Evolutionary conservation across 2,113 vertebrate genomes (phyloP).

Genomic region (Megaptera novaeangliae): DNA sequence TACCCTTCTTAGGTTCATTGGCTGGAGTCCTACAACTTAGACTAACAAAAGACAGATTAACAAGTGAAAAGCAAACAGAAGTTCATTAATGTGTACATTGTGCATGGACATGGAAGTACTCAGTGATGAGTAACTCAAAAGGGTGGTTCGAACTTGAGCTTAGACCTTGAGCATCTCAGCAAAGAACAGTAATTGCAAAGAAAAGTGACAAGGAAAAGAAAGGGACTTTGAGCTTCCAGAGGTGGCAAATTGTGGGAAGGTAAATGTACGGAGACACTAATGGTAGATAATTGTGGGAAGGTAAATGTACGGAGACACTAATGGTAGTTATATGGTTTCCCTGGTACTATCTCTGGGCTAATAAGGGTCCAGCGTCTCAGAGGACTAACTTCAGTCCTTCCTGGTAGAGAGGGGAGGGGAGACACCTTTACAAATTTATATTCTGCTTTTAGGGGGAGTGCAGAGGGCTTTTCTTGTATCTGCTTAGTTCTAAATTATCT

Average conservation of each 20-base stretch:
- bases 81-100: neutral
- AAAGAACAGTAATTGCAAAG: neutral
- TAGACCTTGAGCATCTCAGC: neutral
- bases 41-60: neutral
- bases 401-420: neutral
- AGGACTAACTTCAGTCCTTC: neutral
- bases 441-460: neutral
- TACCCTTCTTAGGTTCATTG: neutral
- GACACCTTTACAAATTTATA: neutral
- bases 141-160: neutral
- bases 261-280: neutral
- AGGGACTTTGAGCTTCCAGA: neutral
- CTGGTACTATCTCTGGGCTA: neutral
- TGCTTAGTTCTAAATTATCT: neutral
- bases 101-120: neutral
- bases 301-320: neutral
- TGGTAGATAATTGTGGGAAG: neutral
- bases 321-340: neutral
- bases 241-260: neutral
- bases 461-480: neutral
- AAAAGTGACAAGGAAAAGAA: neutral
- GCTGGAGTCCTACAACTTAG: neutral
- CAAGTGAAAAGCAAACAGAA: neutral
- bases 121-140: neutral
- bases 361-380: neutral